Evolutionary conservation across 2,888 invertebrate genomes (phyloP).

Genomic region (Lamellibrachia satsuma): DNA sequence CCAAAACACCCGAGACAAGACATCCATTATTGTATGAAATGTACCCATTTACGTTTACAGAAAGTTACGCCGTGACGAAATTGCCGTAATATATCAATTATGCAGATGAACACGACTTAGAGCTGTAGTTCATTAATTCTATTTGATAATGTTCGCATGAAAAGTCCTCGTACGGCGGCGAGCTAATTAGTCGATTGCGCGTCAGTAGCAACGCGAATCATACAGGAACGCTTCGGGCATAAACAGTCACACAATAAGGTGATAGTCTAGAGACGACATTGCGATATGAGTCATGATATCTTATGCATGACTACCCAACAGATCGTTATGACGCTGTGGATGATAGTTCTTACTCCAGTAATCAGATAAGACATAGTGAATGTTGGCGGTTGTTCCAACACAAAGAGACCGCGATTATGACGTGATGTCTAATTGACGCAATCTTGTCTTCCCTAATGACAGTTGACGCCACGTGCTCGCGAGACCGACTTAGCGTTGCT

Average conservation of each 20-base stretch:
- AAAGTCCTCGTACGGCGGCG: neutral
- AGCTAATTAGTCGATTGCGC: constrained; percentile 6
- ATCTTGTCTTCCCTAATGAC: neutral
- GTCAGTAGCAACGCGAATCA: neutral
- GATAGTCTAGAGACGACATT: neutral
- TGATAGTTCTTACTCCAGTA: neutral
- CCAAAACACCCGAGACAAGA: neutral
- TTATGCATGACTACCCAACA: neutral
- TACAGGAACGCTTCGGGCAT: neutral
- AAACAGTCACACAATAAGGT: neutral
- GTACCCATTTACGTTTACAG: neutral
- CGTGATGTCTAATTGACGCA: neutral
- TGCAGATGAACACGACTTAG: constrained; percentile 12
- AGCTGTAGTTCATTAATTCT: constrained; percentile 17
- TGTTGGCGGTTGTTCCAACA: neutral
- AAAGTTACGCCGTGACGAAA: neutral
- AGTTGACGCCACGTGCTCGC: neutral
- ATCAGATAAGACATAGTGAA: neutral
- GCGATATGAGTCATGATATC: neutral
- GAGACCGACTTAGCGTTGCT: neutral
- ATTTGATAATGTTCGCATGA: constrained; percentile 5
- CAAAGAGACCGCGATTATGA: neutral
- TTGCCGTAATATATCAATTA: neutral
- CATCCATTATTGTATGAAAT: neutral
- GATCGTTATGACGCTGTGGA: neutral